A percentile compares a stretch with the other conserved stretches of the same genome.
Conservation (phyloP, 2,113 vertebrate species). For the Larimichthys crocea region DNA sequence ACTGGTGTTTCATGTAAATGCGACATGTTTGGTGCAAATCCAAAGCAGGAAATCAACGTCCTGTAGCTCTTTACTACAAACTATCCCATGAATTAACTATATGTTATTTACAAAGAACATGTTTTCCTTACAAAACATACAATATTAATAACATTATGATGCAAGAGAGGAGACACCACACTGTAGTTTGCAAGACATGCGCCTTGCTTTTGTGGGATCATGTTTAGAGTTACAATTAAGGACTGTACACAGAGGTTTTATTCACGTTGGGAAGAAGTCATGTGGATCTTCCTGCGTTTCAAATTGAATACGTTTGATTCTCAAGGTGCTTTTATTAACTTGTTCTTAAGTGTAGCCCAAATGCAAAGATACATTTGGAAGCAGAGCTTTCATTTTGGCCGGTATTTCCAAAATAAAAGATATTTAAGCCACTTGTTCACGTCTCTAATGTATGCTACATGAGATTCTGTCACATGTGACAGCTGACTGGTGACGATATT, state of each 20-base stretch:
- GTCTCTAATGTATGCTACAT: neutral
- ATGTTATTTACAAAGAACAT: neutral
- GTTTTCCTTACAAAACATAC: neutral
- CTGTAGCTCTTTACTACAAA: neutral
- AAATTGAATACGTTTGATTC: neutral
- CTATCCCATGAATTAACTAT: neutral
- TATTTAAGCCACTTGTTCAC: neutral
- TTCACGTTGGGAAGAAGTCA: neutral
- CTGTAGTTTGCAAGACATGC: neutral
- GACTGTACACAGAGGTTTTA: neutral
- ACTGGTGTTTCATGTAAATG: slow-evolving; percentile 29
- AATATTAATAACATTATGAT: neutral
- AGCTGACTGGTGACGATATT: neutral
- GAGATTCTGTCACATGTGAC: slow-evolving; percentile 4
- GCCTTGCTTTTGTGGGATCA: neutral
- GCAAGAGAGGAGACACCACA: neutral
- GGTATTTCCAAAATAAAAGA: neutral
- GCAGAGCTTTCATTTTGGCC: neutral
- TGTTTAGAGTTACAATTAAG: too few relatives aligned
- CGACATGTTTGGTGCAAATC: slow-evolving; percentile 27
- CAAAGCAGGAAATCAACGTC: neutral
- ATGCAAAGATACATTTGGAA: neutral
- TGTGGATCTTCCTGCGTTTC: neutral
- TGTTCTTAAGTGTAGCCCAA: neutral
- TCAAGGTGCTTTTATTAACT: neutral